Evolutionary conservation across 1,140 invertebrate species (phyloP).

Genomic region (Mycetomoellerius zeteki): DNA sequence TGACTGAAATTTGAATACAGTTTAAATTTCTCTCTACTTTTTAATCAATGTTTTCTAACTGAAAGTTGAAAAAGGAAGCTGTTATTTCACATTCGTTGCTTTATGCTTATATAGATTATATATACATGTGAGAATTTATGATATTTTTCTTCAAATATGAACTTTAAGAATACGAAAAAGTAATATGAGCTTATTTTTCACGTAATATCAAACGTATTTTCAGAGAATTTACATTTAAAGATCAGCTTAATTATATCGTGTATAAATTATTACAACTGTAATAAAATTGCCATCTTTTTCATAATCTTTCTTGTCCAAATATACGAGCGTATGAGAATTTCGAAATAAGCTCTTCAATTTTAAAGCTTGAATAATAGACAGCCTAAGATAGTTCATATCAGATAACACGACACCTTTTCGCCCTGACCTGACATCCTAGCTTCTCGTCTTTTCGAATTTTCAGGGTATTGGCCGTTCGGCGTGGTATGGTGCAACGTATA

Average conservation of each 20-base stretch:
- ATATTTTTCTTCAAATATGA: not conserved
- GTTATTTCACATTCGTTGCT: slow-evolving; percentile 7
- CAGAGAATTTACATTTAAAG: not conserved
- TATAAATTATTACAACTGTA: not conserved
- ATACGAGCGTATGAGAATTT: not conserved
- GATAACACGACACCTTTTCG: not conserved
- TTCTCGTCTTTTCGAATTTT: slow-evolving; percentile 74
- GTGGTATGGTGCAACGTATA: slow-evolving; percentile 96
- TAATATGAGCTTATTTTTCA: not conserved
- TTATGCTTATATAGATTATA: not conserved
- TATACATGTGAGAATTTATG: not conserved
- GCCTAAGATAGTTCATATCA: not conserved
- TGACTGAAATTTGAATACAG: slow-evolving; percentile 17
- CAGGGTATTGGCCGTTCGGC: slow-evolving; percentile 97
- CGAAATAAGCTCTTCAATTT: not conserved
- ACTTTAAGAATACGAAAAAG: not conserved
- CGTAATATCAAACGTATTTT: not conserved
- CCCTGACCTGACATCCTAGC: not conserved
- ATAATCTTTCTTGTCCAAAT: not conserved
- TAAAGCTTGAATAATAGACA: not conserved
- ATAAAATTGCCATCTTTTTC: not conserved
- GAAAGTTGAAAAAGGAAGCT: not conserved
- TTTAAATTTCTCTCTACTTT: slow-evolving; percentile 17
- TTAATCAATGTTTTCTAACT: not conserved
- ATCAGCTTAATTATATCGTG: not conserved